Evolutionary conservation across 2,888 invertebrate genomes (phyloP), one percentile per base, ranked within the genome.

Genomic region (Volucella zonaria): DNA sequence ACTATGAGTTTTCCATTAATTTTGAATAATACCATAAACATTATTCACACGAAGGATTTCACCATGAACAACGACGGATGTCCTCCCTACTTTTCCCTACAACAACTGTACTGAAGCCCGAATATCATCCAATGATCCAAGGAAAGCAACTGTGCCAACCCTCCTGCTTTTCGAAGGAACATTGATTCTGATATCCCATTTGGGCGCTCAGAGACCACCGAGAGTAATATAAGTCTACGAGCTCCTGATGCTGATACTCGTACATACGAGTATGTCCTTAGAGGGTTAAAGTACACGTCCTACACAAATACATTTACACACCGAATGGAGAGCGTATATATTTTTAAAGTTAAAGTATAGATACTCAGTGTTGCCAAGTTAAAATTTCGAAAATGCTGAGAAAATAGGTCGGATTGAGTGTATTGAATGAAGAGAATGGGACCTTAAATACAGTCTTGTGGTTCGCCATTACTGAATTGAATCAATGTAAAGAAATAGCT

Each of bases 41-140:
- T 85, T 85, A 85, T 81, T 85, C 85, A 81, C 81, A 85, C 81
- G 73, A 81, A 81, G 73, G 73, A 85, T 81, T 81, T 77, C 58
- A 58, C 85, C 71, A 76, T 80, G 76, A 80, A 71, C 66, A 80
- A 56, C 66, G 51, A 76, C 64, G 6, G 6, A 6, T 31, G 31
- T 6, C 6, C 31, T 31, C 6, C 4, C 31, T 6, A 31, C n/a
- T 47, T 12, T 1, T 9, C 12, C 9, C 14, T 14, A 47, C 47
- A 6, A 1, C 31, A 31, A 31, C 31, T 6, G 31, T 6, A 31
- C 31, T 31, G 31, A 31, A 31, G 31, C 31, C 31, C 31, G 6
- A 31, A 31, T 31, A 6, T 31, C 31, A 31, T 31, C 31, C 31
- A 31, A 31, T 31, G 31, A 31, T 31, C 31, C 31, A 31, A 31